phyloP scores from a whole-genome alignment of 2,888 invertebrate species.

The Noctuana brunneofusca region DNA sequence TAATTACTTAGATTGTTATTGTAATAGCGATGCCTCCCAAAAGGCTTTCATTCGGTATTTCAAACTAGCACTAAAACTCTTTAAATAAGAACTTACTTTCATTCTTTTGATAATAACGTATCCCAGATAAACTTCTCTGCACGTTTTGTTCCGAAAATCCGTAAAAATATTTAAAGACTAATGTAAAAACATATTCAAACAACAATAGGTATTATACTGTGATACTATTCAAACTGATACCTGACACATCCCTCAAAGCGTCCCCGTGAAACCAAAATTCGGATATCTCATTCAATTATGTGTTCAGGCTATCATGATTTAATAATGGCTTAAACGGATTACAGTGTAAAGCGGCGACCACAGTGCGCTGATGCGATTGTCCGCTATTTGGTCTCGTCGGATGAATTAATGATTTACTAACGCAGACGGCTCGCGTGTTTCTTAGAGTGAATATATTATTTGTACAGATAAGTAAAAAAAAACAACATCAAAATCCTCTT shows the following conservation, averaged over 20 bases:
- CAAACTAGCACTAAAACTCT: no score
- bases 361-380: slow-evolving; percentile 49
- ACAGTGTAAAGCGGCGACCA: slow-evolving; percentile 50
- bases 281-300: slow-evolving; percentile 25
- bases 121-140: no score
- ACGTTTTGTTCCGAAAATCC: no score
- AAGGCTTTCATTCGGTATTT: no score
- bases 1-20: not conserved
- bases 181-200: no score
- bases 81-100: no score
- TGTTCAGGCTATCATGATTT: slow-evolving; percentile 53
- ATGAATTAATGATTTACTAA: slow-evolving; percentile 23
- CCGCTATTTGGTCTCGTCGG: slow-evolving; percentile 26
- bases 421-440: not conserved
- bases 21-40: not conserved
- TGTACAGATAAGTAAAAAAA: no score
- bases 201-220: no score
- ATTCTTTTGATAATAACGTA: no score
- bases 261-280: slow-evolving; percentile 27
- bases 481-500: no score
- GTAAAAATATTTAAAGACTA: not conserved
- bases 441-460: not conserved
- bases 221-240: not conserved
- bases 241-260: slow-evolving; percentile 14
- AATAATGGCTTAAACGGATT: slow-evolving; percentile 65